A percentile compares a stretch with the other conserved stretches of the same genome.
Evolutionary conservation across 2,888 invertebrate genomes (phyloP).

Genomic region (Ephialtes manifestator): DNA sequence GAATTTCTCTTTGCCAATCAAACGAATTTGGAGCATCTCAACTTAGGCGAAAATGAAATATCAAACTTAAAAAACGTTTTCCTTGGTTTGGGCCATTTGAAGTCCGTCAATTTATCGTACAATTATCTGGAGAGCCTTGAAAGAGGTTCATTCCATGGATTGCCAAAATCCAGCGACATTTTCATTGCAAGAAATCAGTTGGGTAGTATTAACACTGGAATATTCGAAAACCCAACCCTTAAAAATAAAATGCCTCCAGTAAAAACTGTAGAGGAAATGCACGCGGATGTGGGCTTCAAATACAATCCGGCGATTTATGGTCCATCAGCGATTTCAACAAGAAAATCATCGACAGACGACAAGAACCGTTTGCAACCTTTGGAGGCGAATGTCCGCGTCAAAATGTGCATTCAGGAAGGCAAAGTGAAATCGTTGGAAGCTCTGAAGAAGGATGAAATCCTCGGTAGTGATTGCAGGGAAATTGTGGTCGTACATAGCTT

Average conservation of each 20-base stretch:
- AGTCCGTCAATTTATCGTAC: slow-evolving; percentile 73
- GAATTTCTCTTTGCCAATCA: slow-evolving; percentile 76
- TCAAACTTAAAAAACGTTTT: slow-evolving; percentile 53
- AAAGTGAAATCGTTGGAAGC: slow-evolving; percentile 65
- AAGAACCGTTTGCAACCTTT: background rate
- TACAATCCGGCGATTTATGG: slow-evolving; percentile 40
- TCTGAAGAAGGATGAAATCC: slow-evolving; percentile 38
- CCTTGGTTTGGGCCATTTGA: slow-evolving; percentile 74
- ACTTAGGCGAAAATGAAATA: slow-evolving; percentile 68
- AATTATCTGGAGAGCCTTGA: slow-evolving; percentile 71
- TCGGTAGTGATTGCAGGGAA: slow-evolving; percentile 65
- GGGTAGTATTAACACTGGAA: slow-evolving; percentile 69
- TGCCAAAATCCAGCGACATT: slow-evolving; percentile 67
- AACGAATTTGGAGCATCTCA: slow-evolving; percentile 72
- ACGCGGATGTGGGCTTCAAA: slow-evolving; percentile 2
- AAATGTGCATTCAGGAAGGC: slow-evolving; percentile 69
- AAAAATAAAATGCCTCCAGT: slow-evolving; percentile 53
- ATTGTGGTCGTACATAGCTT: slow-evolving; percentile 47
- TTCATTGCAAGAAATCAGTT: slow-evolving; percentile 65
- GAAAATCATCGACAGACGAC: background rate
- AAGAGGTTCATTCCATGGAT: slow-evolving; percentile 73
- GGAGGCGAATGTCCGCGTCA: slow-evolving; percentile 30
- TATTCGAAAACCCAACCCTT: slow-evolving; percentile 74
- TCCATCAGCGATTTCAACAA: too few species aligned
- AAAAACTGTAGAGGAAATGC: background rate